phyloP scores from a whole-genome alignment of 2,888 invertebrate species.

The Aporophyla lueneburgensis region DNA sequence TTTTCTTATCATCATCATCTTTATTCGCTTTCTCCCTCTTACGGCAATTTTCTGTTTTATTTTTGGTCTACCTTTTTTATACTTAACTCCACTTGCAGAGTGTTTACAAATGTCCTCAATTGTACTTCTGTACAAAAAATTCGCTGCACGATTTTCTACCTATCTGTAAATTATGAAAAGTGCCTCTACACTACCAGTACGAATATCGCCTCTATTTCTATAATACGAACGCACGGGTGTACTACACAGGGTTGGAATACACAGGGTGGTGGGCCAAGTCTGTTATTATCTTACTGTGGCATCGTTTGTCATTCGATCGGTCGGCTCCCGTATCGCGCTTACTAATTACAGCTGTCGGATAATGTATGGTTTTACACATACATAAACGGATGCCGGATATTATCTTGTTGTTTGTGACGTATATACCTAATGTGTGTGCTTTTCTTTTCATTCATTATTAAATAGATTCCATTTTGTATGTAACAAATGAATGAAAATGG shows the following conservation, averaged over 20 bases:
- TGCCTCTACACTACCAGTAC: not conserved
- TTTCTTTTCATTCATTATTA: too few relatives aligned
- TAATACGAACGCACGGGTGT: not conserved
- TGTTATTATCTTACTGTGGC: slow-evolving; percentile 34
- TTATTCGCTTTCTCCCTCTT: not conserved
- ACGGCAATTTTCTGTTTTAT: not conserved
- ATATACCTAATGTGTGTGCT: not conserved
- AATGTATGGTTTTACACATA: slow-evolving; percentile 16
- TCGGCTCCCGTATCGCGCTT: slow-evolving; percentile 9
- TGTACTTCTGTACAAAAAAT: not conserved
- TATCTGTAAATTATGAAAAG: not conserved
- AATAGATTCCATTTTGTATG: too few relatives aligned
- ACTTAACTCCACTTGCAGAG: not conserved
- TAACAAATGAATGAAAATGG: too few relatives aligned
- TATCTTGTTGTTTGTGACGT: slow-evolving; percentile 16
- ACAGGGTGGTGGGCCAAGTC: not conserved
- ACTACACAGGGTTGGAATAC: not conserved
- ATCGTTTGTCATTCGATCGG: slow-evolving; percentile 55
- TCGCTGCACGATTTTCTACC: too few relatives aligned
- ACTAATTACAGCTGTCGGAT: slow-evolving; percentile 40
- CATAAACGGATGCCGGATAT: not conserved
- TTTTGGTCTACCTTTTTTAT: not conserved
- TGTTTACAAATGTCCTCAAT: too few relatives aligned
- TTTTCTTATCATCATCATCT: not conserved
- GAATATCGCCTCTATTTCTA: not conserved